Base-by-base conservation (phyloP, 1,140 invertebrate genomes). In the Cyphomyrmex costatus region DNA sequence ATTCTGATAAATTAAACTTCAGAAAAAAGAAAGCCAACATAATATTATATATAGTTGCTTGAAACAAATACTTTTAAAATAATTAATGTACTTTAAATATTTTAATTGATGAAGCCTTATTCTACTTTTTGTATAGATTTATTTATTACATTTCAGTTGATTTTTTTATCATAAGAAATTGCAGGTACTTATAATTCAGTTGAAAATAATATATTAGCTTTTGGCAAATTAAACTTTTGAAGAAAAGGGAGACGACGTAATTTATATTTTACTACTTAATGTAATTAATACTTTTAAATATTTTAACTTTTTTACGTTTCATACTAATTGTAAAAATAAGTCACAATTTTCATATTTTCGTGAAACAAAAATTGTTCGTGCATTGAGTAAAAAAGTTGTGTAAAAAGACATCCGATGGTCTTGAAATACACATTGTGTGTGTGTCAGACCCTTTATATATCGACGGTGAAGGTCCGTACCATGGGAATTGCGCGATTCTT, bases 401-500 rank as follows among this genome's bases (percentile, higher is more conserved):
- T 60, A 30, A 27, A 60, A 74, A 16, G 68, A 74, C 68, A 49
- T 30, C 2, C 24, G 49, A 49, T 71, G 21, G 27, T 71, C 21
- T 8, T 30, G 53, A 14, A 46, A 16, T 68, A 51, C 68, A 27
- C 14, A n/a, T n/a, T n/a, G n/a, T 16, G 5, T 56, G 19, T 21
- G 21, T 73, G 51, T 21, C 79, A 16, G 51, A 82, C 12, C 61
- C n/a, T 30, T 80, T 80, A 70, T n/a, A 63, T 63, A 80, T 70
- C 66, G 68, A 73, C 58, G 42, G 21, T 60, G 24, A 10, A 42
- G 49, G 30, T 30, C 51, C 14, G 65, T 76, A 61, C 51, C 42
- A 42, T 87, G 89, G 89, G 89, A 90, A 88, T 90, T 85, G 53
- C 80, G 6, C n/a, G 63, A 61, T 80, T 63, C 46, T 61, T 27